Evolutionary conservation across 53 echinoderm and acorn worm genomes (phyloP).

Genomic region (Patiria pectinifera): DNA sequence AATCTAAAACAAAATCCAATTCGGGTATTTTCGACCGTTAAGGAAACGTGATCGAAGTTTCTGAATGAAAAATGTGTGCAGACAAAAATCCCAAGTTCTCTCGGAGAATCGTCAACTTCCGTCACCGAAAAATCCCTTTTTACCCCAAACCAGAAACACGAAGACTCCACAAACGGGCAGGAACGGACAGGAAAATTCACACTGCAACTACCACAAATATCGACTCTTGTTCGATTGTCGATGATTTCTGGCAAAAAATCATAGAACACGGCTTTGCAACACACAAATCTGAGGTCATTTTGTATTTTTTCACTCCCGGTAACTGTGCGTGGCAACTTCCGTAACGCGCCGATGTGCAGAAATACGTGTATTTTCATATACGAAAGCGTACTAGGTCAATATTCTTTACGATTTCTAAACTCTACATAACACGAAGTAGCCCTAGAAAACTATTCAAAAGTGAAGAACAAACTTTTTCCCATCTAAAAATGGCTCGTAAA

Average conservation of each 20-base stretch:
- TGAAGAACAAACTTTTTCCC: slow-evolving; percentile 75
- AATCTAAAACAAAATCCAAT: slow-evolving; percentile 12
- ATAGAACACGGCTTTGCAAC: slow-evolving; percentile 3
- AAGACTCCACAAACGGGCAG: slow-evolving; percentile 21
- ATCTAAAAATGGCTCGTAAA: slow-evolving; percentile 17
- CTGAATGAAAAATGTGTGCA: neutral
- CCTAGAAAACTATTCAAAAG: slow-evolving; percentile 59
- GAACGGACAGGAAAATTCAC: slow-evolving; percentile 40
- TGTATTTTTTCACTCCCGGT: slow-evolving; percentile 11
- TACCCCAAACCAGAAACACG: neutral
- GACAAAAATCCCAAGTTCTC: neutral
- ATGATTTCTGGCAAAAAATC: neutral
- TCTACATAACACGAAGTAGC: neutral
- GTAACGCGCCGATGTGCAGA: slow-evolving; percentile 23
- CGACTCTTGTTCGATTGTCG: neutral
- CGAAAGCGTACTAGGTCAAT: slow-evolving; percentile 19
- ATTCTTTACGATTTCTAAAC: slow-evolving; percentile 43
- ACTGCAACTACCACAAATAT: neutral
- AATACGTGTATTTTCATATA: slow-evolving; percentile 25
- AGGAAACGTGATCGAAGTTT: slow-evolving; percentile 14
- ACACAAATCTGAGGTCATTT: slow-evolving; percentile 40
- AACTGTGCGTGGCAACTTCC: slow-evolving; percentile 36
- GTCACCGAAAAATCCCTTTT: slow-evolving; percentile 43
- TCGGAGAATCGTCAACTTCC: slow-evolving; percentile 30
- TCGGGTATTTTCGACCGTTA: neutral